phyloP scores from a whole-genome alignment of 92 coral and sea anemone species.

The Zoanthus sansibaricus region DNA sequence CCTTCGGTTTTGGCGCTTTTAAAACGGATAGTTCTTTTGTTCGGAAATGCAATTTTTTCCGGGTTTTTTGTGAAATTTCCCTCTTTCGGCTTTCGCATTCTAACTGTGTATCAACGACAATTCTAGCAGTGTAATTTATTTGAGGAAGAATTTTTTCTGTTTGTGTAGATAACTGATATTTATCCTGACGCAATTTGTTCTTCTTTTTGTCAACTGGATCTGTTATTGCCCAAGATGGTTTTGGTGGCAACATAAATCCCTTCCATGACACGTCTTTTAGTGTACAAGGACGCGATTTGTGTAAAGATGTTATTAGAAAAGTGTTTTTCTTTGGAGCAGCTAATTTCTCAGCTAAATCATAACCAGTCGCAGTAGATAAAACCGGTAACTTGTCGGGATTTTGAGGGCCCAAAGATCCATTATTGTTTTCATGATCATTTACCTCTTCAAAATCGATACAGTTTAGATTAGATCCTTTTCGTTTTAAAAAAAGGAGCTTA shows the following conservation, averaged over 20 bases:
- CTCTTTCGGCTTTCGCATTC: not conserved
- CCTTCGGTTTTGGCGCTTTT: not conserved
- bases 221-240: constrained; percentile 19
- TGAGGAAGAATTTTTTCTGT: not conserved
- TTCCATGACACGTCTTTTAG: not conserved
- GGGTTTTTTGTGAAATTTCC: not conserved
- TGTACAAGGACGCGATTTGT: not conserved
- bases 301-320: constrained; percentile 2
- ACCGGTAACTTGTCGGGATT: constrained; percentile 4
- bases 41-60: not conserved
- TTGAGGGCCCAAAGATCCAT: not conserved
- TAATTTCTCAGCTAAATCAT: constrained; percentile 22
- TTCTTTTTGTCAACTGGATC: not conserved
- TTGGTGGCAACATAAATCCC: constrained; percentile 3
- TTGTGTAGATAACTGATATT: not conserved
- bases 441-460: not conserved
- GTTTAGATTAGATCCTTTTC: constrained; percentile 30
- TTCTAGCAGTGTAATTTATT: not conserved
- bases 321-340: not conserved
- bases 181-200: not conserved
- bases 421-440: not conserved
- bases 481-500: constrained; percentile 22
- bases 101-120: constrained; percentile 6
- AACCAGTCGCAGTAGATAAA: not conserved
- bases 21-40: not conserved